Conservation (phyloP, 2,113 vertebrate genomes). For the Odontesthes bonariensis region DNA sequence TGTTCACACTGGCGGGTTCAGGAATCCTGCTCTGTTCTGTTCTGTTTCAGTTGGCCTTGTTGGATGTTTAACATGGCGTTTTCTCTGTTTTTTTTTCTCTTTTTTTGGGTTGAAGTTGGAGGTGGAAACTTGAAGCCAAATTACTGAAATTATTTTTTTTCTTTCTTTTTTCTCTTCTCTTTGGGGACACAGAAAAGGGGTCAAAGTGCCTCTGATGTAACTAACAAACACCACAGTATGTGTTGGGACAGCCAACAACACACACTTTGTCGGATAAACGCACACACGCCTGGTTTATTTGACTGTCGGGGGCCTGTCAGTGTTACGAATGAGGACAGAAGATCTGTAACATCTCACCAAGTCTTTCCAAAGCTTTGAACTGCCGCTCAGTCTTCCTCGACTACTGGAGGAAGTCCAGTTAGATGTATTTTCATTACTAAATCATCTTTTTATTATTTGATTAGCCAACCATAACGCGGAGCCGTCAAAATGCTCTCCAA, state of each 20-base stretch:
- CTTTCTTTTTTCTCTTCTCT: slow-evolving; percentile 5
- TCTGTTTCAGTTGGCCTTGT: slow-evolving; percentile 36
- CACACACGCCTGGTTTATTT: not conserved
- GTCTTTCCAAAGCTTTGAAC: slow-evolving; percentile 9
- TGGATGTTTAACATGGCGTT: slow-evolving; percentile 64
- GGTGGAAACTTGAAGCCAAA: slow-evolving; percentile 84
- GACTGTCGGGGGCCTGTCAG: slow-evolving; percentile 8
- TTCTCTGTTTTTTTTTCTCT: slow-evolving; percentile 20
- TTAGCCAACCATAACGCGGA: no score
- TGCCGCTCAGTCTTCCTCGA: not conserved
- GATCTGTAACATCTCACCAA: not conserved
- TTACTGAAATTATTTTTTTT: slow-evolving; percentile 66
- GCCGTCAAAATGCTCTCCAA: no score
- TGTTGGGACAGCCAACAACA: slow-evolving; percentile 41
- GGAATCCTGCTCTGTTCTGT: slow-evolving; percentile 23
- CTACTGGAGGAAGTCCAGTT: not conserved
- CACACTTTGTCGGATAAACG: slow-evolving; percentile 2
- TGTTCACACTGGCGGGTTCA: not conserved
- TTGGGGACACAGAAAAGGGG: slow-evolving; percentile 62
- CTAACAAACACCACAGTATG: slow-evolving; percentile 70
- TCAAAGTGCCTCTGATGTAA: slow-evolving; percentile 80
- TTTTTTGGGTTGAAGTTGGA: slow-evolving; percentile 42
- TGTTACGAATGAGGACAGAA: slow-evolving; percentile 7
- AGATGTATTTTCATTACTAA: not conserved
- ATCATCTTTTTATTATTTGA: not conserved